phyloP scores from a whole-genome alignment of 2,797 vertebrate species.

The Enteromius trimaculatus region DNA sequence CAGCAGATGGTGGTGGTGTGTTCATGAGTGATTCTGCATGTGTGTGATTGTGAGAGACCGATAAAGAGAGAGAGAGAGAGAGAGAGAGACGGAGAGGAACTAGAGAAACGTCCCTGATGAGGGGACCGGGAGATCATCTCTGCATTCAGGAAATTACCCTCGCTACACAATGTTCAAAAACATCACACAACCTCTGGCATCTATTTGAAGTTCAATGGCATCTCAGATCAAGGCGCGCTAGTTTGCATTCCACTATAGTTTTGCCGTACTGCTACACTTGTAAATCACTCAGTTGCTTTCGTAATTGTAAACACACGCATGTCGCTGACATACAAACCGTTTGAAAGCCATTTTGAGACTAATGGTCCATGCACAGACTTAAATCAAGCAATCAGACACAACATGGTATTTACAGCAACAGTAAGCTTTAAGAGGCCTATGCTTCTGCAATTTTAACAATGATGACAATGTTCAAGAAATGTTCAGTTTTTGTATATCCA shows the following conservation, averaged over 20 bases:
- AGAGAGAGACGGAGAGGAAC: constrained; percentile 19
- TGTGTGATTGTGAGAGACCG: background rate
- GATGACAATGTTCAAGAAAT: background rate
- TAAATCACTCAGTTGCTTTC: background rate
- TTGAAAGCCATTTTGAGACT: background rate
- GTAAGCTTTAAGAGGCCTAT: background rate
- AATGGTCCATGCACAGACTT: constrained; percentile 23
- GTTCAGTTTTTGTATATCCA: background rate
- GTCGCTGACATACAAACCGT: background rate
- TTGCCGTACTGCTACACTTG: background rate
- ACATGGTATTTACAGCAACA: background rate
- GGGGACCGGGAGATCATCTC: constrained; percentile 50
- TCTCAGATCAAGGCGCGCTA: background rate
- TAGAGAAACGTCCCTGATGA: constrained; percentile 50
- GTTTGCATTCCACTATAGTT: constrained; percentile 19
- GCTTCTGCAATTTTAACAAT: background rate
- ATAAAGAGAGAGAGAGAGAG: background rate
- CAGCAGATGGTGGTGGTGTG: constrained; percentile 60
- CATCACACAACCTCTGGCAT: constrained; percentile 40
- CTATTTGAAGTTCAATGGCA: constrained; percentile 31
- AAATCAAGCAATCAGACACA: constrained; percentile 28
- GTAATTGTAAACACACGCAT: background rate
- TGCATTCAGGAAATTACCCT: constrained; percentile 38
- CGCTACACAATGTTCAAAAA: constrained; percentile 26
- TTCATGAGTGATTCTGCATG: constrained; percentile 21